Percentiles rank a stretch among this genome's conserved stretches.
These are phyloP conservation scores for Sardinella longiceps DNA, from an alignment of 2,797 vertebrate genomes.

Conservation along the genomic window DNA sequence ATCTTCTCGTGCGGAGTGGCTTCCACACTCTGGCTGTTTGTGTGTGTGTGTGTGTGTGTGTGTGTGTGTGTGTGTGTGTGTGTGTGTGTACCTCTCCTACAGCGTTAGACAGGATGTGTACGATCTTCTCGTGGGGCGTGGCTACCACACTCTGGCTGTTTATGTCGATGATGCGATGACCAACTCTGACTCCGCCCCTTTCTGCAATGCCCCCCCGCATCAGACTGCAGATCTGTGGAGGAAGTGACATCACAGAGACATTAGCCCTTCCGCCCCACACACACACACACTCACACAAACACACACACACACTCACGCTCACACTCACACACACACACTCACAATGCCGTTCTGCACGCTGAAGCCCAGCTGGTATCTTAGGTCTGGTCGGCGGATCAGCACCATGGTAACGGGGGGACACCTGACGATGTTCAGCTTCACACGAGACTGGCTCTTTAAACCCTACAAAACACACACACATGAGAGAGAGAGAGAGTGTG, in stretches of 20 bases:
- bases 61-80: no score
- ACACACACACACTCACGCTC: neutral
- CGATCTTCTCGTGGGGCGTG: conserved; percentile 97
- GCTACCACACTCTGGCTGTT: conserved; percentile 95
- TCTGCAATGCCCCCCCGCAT: conserved; percentile 97
- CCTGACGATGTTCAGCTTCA: conserved; percentile 95
- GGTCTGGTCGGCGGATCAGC: conserved; percentile 91
- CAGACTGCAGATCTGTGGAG: conserved; percentile 93
- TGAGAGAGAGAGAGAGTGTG: conserved; percentile 27
- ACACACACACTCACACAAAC: neutral
- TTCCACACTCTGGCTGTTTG: no score
- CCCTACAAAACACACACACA: no score
- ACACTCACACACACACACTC: conserved; percentile 63
- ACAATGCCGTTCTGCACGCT: conserved; percentile 98
- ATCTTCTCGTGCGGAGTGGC: no score
- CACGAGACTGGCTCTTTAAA: conserved; percentile 91
- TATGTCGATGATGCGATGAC: conserved; percentile 97
- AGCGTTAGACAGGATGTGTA: conserved; percentile 94
- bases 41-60: no score
- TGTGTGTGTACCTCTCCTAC: conserved; percentile 89
- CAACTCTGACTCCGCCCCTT: conserved; percentile 91
- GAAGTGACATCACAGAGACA: no score
- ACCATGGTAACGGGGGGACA: conserved; percentile 96
- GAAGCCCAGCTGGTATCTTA: conserved; percentile 94
- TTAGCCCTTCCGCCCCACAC: neutral